These are phyloP conservation scores for Sitobion miscanthi DNA, from an alignment of 1,140 invertebrate species.

Conservation along the genomic window DNA sequence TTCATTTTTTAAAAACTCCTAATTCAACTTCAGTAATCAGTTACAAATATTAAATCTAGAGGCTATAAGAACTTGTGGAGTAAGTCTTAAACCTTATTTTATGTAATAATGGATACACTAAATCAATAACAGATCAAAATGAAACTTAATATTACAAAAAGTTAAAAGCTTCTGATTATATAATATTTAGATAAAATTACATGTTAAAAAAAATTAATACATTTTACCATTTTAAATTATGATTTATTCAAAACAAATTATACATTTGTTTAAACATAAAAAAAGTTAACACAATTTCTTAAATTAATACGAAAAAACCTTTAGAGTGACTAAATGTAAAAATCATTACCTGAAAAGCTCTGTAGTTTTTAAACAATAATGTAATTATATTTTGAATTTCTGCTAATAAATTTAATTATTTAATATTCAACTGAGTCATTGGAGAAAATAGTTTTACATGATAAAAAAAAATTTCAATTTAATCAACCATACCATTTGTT, in stretches of 20 bases:
- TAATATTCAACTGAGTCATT: background rate
- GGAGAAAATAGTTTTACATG: background rate
- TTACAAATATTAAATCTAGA: background rate
- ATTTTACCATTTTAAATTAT: conserved; percentile 23
- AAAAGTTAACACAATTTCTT: conserved; percentile 41
- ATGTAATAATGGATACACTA: background rate
- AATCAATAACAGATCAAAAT: background rate
- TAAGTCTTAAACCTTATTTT: background rate
- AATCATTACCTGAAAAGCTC: conserved; percentile 29
- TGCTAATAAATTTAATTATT: conserved; percentile 12
- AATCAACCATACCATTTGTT: conserved; percentile 45
- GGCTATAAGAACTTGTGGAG: background rate
- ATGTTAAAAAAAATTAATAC: background rate
- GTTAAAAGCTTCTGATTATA: background rate
- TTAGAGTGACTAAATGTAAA: conserved; percentile 37
- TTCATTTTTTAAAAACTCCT: background rate
- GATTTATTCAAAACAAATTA: conserved; percentile 46
- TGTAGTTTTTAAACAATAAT: background rate
- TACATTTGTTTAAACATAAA: conserved; percentile 44
- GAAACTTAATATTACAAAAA: background rate
- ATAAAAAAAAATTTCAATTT: conserved; percentile 26
- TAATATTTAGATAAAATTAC: background rate
- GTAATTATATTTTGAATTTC: background rate
- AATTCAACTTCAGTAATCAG: background rate
- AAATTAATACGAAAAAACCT: conserved; percentile 33